Conservation (phyloP, 1,140 invertebrate species). For the Aethina tumida region DNA sequence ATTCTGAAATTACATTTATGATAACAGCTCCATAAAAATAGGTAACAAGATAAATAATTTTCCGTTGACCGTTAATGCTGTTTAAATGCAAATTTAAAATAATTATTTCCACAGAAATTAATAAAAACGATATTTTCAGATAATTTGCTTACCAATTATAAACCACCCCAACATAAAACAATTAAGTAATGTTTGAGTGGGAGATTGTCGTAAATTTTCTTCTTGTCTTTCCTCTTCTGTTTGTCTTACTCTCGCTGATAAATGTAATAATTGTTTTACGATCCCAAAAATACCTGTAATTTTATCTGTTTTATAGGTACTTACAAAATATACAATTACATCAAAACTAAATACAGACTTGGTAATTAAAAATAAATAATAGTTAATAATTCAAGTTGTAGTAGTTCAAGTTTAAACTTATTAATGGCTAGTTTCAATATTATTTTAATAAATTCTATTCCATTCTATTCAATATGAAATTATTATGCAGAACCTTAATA, state of each 20-base stretch:
- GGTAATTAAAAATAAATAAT: neutral
- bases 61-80: no score
- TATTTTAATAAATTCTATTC: no score
- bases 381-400: neutral
- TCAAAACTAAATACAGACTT: neutral
- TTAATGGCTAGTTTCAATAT: no score
- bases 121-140: neutral
- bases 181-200: slow-evolving; percentile 49
- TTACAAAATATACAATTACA: neutral
- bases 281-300: slow-evolving; percentile 46
- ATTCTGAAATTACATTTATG: no score
- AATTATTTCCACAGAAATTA: slow-evolving; percentile 1
- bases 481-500: no score
- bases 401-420: neutral
- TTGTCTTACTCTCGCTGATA: slow-evolving; percentile 42
- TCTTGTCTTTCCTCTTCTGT: slow-evolving; percentile 44
- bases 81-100: neutral
- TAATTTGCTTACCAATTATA: slow-evolving; percentile 43
- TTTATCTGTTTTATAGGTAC: neutral
- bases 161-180: slow-evolving; percentile 60
- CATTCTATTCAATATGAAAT: no score
- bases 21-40: no score
- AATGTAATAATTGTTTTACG: slow-evolving; percentile 49
- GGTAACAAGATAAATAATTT: no score
- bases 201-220: slow-evolving; percentile 43